phyloP scores from a whole-genome alignment of 2,113 vertebrate genomes.

The Nerophis ophidion region DNA sequence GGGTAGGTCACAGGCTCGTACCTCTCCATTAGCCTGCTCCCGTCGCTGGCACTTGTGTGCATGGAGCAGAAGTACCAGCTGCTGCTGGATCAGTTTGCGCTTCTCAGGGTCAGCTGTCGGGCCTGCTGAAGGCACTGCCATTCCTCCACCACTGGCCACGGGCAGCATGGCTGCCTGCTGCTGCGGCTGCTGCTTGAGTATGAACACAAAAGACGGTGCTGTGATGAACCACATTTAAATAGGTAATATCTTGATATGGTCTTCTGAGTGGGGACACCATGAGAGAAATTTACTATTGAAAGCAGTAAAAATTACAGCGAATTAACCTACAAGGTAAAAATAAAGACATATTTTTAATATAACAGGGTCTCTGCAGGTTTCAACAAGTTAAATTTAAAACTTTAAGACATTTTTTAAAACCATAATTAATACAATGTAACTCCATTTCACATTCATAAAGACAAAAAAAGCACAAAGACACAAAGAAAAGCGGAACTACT shows the following conservation, averaged over 20 bases:
- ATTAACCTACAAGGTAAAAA: no score
- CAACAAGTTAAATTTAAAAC: no score
- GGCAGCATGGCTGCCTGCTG: constrained; percentile 83
- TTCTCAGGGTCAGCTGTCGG: constrained; percentile 97
- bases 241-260: background rate
- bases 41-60: constrained; percentile 97
- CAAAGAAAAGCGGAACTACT: no score
- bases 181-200: constrained; percentile 62
- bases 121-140: constrained; percentile 80
- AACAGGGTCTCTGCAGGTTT: no score
- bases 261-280: no score
- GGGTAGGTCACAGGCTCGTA: constrained; percentile 86
- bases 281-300: no score
- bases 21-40: constrained; percentile 94
- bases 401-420: no score
- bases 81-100: constrained; percentile 98
- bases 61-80: constrained; percentile 96
- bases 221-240: background rate
- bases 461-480: no score
- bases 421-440: no score
- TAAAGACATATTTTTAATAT: no score
- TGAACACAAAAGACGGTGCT: background rate
- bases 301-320: no score
- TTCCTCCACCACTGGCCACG: constrained; percentile 66
- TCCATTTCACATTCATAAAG: no score